Evolutionary conservation across 30 jellyfish, hydroid and myxozoan species (phyloP), one percentile per base, ranked within the genome.

Genomic region (Chironex yamaguchii): DNA sequence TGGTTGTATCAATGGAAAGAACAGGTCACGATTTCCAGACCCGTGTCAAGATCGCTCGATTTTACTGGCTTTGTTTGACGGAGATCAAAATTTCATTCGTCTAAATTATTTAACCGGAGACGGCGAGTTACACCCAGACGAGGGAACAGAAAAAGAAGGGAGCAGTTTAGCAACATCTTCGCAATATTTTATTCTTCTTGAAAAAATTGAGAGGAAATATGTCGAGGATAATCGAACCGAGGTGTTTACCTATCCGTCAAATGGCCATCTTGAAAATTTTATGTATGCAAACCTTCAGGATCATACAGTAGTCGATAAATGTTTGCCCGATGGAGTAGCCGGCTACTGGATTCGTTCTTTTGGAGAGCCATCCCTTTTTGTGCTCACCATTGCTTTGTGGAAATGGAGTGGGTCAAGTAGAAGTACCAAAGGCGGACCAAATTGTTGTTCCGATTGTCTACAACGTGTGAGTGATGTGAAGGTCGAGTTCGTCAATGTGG

Each of bases 281-380:
- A 76, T 87, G 17, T 48, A 84, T 50, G 91, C 87, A 58, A 87
- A 87, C 32, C 29, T 92, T 33, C 77, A 81, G 29, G 98, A 92
- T 48, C 96, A 92, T 52, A 81, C 89, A 4, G 89, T 81, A 31
- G 92, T 88, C 28, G 91, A 67, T 31, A 75, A 82, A 27, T 63
- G 86, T 34, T 79, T 92, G 34, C 98, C 98, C 4, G 70, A 63
- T 23, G 96, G 74, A 48, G 95, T 92, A 34, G 87, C 96, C 2
- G 98, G 98, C 14, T 92, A 62, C 29, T 92, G 98, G 98, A 29
- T 85, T 31, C 71, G 98, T 25, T 29, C 75, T 63, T 92, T 92
- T 69, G 98, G 98, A 17, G 74, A 77, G 29, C 51, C 27, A 23
- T 13, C 79, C 65, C 51, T 58, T 27, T 92, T 70, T 58, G 86